Evolutionary conservation across 2,113 vertebrate species (phyloP), one percentile per base, ranked within the genome.

Genomic region (Nycticryphes semicollaris): DNA sequence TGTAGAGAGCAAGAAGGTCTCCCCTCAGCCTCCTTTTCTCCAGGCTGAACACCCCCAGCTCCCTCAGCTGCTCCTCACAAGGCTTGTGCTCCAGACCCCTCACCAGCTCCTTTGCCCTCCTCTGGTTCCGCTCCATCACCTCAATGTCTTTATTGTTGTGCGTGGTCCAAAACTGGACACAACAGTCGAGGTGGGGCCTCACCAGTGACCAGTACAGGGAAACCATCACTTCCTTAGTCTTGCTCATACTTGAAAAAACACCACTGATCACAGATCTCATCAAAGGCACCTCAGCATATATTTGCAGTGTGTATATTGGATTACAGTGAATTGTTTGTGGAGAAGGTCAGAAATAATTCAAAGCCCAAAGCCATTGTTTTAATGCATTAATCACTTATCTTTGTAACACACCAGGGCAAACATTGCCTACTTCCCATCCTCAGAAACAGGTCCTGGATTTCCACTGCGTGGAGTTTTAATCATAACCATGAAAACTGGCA

Each of bases 401-500:
- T 94, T 94, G 73, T 68, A 93, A 89, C 75, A 91, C 67, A 77
- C 21, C 57, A 39, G 77, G 48, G 74, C 24, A 89, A 94, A 60
- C 31, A 22, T 43, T 91, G 72, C 77, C 94, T 78, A 75, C 27
- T 81, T 78, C 16, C 39, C 3, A 6, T 72, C 76, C 78, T 78
- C 48, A 54, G 60, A 31, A 43, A 87, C 10, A 23, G 28, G 45
- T 85, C 8, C 31, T 73, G 60, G 28, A 74, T 77, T 94, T 77
- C 63, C 75, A 35, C 27, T 47, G 47, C 23, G n/a, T 60, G 31
- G 73, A 94, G 85, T 96, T 18, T 39, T 66, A 92, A 93, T 84
- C 69, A 85, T 77, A 92, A 79, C 83, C 66, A 51, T 79, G 82
- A 95, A 96, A 96, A 57, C 3, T 95, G 86, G 75, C 78, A 96